phyloP scores from a whole-genome alignment of 2,888 invertebrate species.

The Drosophila cyrtoloma region DNA sequence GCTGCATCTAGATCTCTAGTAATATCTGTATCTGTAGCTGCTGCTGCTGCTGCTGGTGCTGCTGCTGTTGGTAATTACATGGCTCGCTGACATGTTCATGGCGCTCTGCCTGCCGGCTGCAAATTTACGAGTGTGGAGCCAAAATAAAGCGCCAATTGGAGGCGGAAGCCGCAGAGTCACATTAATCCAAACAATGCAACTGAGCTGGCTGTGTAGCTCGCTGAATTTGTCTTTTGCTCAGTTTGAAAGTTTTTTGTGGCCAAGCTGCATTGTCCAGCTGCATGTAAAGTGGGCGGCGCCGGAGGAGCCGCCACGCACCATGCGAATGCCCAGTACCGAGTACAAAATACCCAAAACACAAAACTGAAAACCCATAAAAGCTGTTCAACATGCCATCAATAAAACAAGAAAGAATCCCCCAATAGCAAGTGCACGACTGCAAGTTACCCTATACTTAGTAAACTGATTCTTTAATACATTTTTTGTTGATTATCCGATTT shows the following conservation, averaged over 20 bases:
- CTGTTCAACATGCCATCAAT: conserved; percentile 80
- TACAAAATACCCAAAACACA: conserved; percentile 18
- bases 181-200: conserved; percentile 74
- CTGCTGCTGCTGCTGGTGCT: conserved; percentile 35
- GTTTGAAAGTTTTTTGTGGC: conserved; percentile 60
- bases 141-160: conserved; percentile 74
- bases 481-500: neutral
- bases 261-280: conserved; percentile 47
- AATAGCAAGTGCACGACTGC: neutral
- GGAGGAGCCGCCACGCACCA: conserved; percentile 35
- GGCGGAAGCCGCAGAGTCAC: conserved; percentile 73
- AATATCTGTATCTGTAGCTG: conserved; percentile 21
- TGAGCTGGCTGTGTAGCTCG: conserved; percentile 17
- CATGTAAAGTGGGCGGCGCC: conserved; percentile 71
- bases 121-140: conserved; percentile 63
- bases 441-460: neutral
- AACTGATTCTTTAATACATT: neutral
- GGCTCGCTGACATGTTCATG: conserved; percentile 80
- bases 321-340: conserved; percentile 9
- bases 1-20: conserved; percentile 7
- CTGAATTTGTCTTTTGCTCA: conserved; percentile 21
- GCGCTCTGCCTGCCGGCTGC: conserved; percentile 52
- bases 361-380: conserved; percentile 75
- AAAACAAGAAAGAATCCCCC: conserved; percentile 43
- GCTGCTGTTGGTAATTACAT: conserved; percentile 77